Percentiles rank a stretch among this genome's conserved stretches.
Conservation (phyloP, 1,140 invertebrate species). For the Atopsyche davidsoni region DNA sequence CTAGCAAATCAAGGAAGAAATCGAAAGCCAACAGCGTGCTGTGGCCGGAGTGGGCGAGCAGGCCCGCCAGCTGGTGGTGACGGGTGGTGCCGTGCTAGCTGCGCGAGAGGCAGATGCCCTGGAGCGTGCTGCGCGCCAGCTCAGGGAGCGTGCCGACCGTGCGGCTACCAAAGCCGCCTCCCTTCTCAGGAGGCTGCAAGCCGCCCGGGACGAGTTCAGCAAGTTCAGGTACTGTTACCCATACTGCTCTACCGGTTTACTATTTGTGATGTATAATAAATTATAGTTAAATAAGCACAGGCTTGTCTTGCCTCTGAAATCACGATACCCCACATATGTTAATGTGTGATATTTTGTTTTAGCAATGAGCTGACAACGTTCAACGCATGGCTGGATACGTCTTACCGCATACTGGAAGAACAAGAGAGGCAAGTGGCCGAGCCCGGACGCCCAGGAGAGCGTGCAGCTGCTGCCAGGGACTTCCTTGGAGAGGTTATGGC, state of each 20-base stretch:
- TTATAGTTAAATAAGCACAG: background rate
- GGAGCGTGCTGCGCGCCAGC: constrained; percentile 74
- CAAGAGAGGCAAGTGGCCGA: constrained; percentile 80
- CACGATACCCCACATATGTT: background rate
- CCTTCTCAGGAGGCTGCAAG: constrained; percentile 66
- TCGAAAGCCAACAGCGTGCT: constrained; percentile 79
- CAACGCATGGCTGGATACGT: constrained; percentile 76
- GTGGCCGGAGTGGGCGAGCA: constrained; percentile 85
- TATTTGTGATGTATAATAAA: background rate
- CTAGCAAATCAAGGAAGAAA: constrained; percentile 84
- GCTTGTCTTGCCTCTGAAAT: too few species aligned
- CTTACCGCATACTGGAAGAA: constrained; percentile 72
- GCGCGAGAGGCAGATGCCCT: constrained; percentile 78
- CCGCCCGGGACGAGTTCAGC: constrained; percentile 78
- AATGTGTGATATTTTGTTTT: constrained; percentile 20
- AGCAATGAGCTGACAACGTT: constrained; percentile 75
- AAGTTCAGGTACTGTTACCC: constrained; percentile 63
- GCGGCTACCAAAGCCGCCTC: constrained; percentile 72
- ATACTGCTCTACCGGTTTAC: background rate
- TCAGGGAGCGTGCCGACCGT: constrained; percentile 80
- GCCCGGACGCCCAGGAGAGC: constrained; percentile 63
- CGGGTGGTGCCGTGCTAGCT: constrained; percentile 82
- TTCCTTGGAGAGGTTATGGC: constrained; percentile 92
- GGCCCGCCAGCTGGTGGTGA: constrained; percentile 83
- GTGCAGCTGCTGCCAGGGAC: constrained; percentile 70